Evolutionary conservation across 2,113 vertebrate species (phyloP).

Genomic region (Corythaixoides concolor): DNA sequence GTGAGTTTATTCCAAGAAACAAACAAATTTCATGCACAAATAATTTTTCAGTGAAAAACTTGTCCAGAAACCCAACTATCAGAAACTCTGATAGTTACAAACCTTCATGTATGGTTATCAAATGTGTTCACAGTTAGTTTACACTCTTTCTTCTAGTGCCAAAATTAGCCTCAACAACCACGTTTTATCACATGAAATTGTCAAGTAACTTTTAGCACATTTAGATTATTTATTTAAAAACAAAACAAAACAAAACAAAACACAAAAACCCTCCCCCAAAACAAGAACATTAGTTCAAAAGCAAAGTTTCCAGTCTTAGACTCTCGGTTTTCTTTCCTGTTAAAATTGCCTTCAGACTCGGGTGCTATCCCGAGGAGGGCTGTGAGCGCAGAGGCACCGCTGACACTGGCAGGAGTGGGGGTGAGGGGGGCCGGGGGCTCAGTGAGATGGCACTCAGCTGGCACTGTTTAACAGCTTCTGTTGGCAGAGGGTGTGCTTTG

Average conservation of each 20-base stretch:
- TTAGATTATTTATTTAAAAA: no score
- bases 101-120: fast-evolving
- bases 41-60: neutral
- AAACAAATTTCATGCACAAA: neutral
- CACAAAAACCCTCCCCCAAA: no score
- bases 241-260: no score
- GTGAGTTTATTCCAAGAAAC: neutral
- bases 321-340: neutral
- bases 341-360: neutral
- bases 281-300: no score
- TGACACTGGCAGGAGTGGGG: neutral
- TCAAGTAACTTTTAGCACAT: neutral
- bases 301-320: neutral
- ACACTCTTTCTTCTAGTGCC: neutral
- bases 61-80: neutral
- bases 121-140: neutral
- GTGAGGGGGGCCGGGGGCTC: neutral
- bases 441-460: no score
- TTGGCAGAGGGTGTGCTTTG: no score
- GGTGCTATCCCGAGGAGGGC: neutral
- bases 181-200: fast-evolving
- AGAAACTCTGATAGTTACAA: neutral
- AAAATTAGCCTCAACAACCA: neutral
- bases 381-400: neutral
- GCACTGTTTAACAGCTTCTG: fast-evolving